A percentile compares a stretch with the other conserved stretches of the same genome.
Evolutionary conservation across 2,113 vertebrate species (phyloP).

Genomic region (Oreocharis arfaki): DNA sequence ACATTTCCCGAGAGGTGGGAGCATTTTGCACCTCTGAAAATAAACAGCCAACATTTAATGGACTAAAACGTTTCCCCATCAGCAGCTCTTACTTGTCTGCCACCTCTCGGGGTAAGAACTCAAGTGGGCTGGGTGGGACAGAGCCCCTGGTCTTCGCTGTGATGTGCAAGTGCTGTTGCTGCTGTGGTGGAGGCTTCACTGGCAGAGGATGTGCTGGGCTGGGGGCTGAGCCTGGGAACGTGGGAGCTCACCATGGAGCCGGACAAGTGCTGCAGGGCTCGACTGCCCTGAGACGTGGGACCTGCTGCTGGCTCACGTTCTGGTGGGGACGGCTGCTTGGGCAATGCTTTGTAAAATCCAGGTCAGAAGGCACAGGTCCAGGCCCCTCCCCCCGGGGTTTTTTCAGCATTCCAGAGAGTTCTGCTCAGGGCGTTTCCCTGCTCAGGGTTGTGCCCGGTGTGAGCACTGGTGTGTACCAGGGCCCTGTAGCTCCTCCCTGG

Average conservation of each 20-base stretch:
- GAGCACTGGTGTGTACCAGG: rapidly evolving
- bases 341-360: background rate
- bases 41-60: background rate
- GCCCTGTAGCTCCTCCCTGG: background rate
- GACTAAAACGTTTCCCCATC: rapidly evolving
- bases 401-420: background rate
- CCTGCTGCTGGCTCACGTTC: rapidly evolving
- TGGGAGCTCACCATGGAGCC: background rate
- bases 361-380: background rate
- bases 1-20: rapidly evolving
- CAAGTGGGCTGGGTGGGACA: background rate
- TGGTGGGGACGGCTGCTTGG: rapidly evolving
- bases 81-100: background rate
- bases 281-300: rapidly evolving
- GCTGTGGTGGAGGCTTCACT: background rate
- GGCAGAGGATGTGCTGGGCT: background rate
- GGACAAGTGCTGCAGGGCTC: too few species aligned
- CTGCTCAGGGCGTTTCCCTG: background rate
- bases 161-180: background rate
- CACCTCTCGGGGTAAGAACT: background rate
- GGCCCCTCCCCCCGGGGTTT: rapidly evolving
- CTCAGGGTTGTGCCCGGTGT: rapidly evolving
- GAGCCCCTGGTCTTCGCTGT: background rate
- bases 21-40: background rate
- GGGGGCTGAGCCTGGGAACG: background rate